phyloP scores from a whole-genome alignment of 2,797 vertebrate genomes.

The Remorina albescens region DNA sequence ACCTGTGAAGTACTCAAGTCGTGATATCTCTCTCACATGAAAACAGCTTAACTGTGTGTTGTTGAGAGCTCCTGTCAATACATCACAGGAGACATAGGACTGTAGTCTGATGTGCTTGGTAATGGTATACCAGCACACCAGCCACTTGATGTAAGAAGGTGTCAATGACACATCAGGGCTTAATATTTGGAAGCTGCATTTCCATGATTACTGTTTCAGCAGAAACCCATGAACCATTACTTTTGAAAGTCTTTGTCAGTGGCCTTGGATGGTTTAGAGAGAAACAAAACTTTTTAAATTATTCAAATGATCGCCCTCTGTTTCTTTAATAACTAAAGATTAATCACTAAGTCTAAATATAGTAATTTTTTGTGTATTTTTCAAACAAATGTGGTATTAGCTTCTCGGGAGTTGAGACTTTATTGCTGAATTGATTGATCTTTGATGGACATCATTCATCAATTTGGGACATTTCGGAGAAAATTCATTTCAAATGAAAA shows the following conservation, averaged over 20 bases:
- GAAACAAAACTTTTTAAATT: not conserved
- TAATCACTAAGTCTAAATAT: no score
- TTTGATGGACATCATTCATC: no score
- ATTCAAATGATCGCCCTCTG: no score
- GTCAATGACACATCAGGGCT: not conserved
- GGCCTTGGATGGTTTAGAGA: not conserved
- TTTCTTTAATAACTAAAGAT: no score
- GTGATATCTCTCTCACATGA: conserved; percentile 63
- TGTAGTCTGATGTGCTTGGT: conserved; percentile 20
- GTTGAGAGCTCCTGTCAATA: conserved; percentile 54
- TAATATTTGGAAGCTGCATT: not conserved
- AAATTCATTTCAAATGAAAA: no score
- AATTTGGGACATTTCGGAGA: no score
- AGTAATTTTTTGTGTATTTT: no score
- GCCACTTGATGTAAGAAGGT: not conserved
- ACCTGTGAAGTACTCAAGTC: conserved; percentile 62
- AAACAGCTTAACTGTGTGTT: conserved; percentile 46
- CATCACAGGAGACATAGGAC: conserved; percentile 21
- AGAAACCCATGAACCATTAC: not conserved
- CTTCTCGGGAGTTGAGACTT: no score
- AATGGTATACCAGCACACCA: conserved; percentile 7
- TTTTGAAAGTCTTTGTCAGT: conserved; percentile 1
- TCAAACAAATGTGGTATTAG: no score
- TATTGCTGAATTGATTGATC: not conserved
- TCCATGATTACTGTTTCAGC: not conserved